Evolutionary conservation across 1,140 invertebrate genomes (phyloP), one percentile per base, ranked within the genome.

Genomic region (Apis florea): DNA sequence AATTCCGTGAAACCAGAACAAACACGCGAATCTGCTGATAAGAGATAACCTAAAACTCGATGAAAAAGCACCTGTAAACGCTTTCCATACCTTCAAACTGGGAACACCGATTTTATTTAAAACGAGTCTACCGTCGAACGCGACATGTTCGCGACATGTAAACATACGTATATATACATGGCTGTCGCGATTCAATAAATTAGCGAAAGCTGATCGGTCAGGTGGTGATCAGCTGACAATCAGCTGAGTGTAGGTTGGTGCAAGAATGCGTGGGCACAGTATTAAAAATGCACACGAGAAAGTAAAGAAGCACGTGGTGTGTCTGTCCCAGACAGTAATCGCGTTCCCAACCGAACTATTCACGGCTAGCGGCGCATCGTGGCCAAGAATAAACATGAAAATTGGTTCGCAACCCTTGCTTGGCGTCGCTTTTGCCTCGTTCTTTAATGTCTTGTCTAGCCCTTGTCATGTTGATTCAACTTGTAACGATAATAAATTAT

Each of bases 351-450:
- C 59, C 64, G 0, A 31, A 83, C 77, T 86, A 83, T 86, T 80
- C 75, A 54, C 49, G 73, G 56, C 56, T 67, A 75, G 51, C 70
- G 13, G 17, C 31, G 63, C 53, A n/a, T 47, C 58, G n/a, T 67
- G 26, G 78, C 67, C 77, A 84, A 87, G 71, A 86, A 87, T 87
- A 87, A 84, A 82, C 61, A 68, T 79, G 76, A 68, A 86, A 81
- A 86, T 86, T 82, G 70, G 66, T 78, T 86, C 75, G 83, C 78
- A 84, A 87, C 78, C 85, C 82, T 87, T 84, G 54, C 40, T 47
- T 15, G 21, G 26, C 59, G 54, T 68, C 40, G 69, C 68, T n/a
- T 68, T 73, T 72, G 72, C 56, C 78, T 40, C 31, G 31, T 40
- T 40, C 31, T 40, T 40, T 40, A 40, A n/a, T 40, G 24, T 47